Base-by-base conservation (phyloP, 2,888 invertebrate species). In the Dendrolimus pini region DNA sequence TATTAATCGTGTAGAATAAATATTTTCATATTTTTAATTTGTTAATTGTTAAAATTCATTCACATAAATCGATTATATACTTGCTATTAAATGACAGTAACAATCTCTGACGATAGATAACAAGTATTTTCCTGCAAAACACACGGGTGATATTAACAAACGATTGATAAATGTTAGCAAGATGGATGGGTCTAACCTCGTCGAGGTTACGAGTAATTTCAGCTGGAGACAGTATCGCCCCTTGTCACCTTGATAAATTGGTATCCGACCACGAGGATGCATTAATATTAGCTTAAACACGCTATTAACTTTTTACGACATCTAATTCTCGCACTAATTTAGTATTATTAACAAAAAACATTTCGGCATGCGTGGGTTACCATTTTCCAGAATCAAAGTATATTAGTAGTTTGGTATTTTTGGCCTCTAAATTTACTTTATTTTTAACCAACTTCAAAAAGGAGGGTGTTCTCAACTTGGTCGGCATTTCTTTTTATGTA, bases 161-260 rank as follows among this genome's bases (percentile, higher is more conserved):
- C 71, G 68, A 75, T 77, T 77, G 73, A 77, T 77, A 70, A 77
- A 74, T 69, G 67, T 68, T 63, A 61, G 63, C 68, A 70, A 75
- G 74, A 75, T 70, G 69, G 68, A 78, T 74, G 71, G 63, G 66
- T 3, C 30, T 30, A 61, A 72, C 71, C 72, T 74, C 69, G 66
- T 63, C 61, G 64, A 68, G 77, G 75, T 77, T 71, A 73, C 73
- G 71, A 75, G 79, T 77, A 80, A 80, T 78, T 73, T 71, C 61
- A 60, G 55, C 55, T 58, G 57, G 56, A 65, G 67, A 62, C 63
- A 64, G 69, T 68, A 65, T 68, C 66, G 64, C 70, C 78, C 80
- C 78, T 71, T 78, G 79, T 81, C 80, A 65, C 55, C 66, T 72
- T 81, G 81, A 81, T 81, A 79, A 81, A 81, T 81, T 75, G 80